Evolutionary conservation across 2,888 invertebrate species (phyloP).

Genomic region (Trichopria drosophilae): DNA sequence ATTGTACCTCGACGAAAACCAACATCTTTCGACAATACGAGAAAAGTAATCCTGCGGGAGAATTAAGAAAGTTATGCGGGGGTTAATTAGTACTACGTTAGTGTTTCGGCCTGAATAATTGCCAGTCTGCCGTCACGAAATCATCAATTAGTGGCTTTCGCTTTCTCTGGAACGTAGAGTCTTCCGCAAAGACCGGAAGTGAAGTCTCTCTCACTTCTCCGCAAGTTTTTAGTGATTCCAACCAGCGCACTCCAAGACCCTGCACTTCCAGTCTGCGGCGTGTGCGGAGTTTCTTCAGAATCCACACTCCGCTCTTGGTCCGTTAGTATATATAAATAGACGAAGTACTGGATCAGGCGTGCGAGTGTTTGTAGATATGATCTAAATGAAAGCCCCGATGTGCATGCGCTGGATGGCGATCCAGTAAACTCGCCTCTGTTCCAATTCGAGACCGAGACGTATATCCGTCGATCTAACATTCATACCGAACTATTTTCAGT

Average conservation of each 20-base stretch:
- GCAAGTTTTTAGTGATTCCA: slow-evolving; percentile 4
- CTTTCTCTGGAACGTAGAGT: background rate
- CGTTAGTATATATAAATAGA: too few relatives aligned
- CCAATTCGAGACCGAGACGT: too few relatives aligned
- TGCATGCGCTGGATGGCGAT: too few relatives aligned
- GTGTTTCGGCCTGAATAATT: slow-evolving; percentile 29
- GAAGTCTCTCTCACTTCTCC: background rate
- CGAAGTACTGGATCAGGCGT: slow-evolving; percentile 4
- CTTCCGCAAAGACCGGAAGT: slow-evolving; percentile 26
- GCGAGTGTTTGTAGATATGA: slow-evolving; percentile 14
- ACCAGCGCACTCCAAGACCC: slow-evolving; percentile 8
- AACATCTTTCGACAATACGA: too few relatives aligned
- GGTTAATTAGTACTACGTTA: too few relatives aligned
- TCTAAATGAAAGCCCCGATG: slow-evolving; percentile 24
- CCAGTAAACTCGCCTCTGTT: too few relatives aligned
- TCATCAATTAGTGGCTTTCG: slow-evolving; percentile 24
- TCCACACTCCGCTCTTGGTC: too few relatives aligned
- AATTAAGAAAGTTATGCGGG: too few relatives aligned
- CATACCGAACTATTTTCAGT: too few relatives aligned
- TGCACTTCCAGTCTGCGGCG: slow-evolving; percentile 3
- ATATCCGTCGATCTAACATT: too few relatives aligned
- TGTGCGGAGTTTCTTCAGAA: slow-evolving; percentile 7
- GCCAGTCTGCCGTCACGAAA: slow-evolving; percentile 12
- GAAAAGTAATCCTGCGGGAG: too few relatives aligned
- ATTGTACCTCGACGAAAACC: too few relatives aligned